phyloP scores from a whole-genome alignment of 2,113 vertebrate species.

The Pseudonaja textilis region DNA sequence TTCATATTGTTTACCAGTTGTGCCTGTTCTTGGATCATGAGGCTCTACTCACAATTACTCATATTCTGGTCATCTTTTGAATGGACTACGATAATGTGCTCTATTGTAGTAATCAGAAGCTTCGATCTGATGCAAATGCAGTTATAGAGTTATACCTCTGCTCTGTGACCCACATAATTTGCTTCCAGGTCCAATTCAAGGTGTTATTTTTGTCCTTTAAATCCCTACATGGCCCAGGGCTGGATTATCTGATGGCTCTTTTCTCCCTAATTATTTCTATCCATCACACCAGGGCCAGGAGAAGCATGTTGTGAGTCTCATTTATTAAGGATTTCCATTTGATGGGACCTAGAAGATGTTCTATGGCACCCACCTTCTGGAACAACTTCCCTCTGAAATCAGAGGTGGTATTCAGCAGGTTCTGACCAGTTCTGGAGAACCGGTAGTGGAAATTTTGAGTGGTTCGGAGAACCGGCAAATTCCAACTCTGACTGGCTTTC shows the following conservation, averaged over 20 bases:
- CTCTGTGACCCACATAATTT: neutral
- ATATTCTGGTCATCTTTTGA: neutral
- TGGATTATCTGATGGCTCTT: neutral
- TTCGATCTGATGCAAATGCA: neutral
- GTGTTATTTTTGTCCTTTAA: neutral
- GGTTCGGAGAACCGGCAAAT: no score
- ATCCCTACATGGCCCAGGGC: neutral
- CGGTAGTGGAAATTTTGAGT: no score
- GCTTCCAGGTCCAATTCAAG: neutral
- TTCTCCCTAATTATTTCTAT: neutral
- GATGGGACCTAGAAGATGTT: neutral
- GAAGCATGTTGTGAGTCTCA: neutral
- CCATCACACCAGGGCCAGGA: neutral
- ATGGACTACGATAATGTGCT: neutral
- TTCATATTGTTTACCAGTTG: neutral
- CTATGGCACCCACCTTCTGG: neutral
- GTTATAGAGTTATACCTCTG: neutral
- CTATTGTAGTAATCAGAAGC: neutral
- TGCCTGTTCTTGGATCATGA: neutral
- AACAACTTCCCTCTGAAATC: neutral
- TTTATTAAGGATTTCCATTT: neutral
- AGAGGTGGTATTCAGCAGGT: no score
- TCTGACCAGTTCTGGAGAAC: no score
- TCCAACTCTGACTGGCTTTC: no score
- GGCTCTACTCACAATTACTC: neutral